Conservation (phyloP, 2,113 vertebrate genomes). For the Mobula birostris region DNA sequence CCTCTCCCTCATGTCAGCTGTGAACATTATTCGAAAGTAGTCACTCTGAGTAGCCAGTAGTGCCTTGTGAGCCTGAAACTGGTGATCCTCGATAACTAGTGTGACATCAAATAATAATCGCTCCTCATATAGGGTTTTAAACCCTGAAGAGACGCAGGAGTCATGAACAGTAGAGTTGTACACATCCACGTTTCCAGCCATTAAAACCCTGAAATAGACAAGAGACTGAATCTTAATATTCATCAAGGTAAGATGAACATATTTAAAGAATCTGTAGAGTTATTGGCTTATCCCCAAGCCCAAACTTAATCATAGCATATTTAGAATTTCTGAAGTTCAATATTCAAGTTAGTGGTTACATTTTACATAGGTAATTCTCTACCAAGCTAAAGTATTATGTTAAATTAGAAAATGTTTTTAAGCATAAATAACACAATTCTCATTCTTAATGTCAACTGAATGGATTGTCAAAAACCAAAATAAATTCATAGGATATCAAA, state of each 20-base stretch:
- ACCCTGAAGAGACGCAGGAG: slow-evolving; percentile 93
- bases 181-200: slow-evolving; percentile 99
- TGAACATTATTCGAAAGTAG: slow-evolving; percentile 99
- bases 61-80: slow-evolving; percentile 98
- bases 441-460: not conserved
- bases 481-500: not conserved
- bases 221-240: slow-evolving; percentile 3
- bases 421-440: not conserved
- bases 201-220: slow-evolving; percentile 77
- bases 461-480: not conserved
- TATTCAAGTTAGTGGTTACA: not conserved
- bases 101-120: slow-evolving; percentile 94
- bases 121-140: slow-evolving; percentile 96
- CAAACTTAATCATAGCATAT: not conserved
- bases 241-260: not conserved
- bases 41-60: slow-evolving; percentile 97
- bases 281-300: not conserved
- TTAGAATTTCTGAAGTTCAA: not conserved
- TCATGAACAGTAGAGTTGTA: slow-evolving; percentile 97
- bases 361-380: not conserved
- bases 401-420: not conserved
- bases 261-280: not conserved
- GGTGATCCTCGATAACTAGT: slow-evolving; percentile 94
- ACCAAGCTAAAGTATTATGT: not conserved
- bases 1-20: slow-evolving; percentile 94